A percentile compares a stretch with the other conserved stretches of the same genome.
phyloP scores from a whole-genome alignment of 2,888 invertebrate species.

The Clanis bilineata region DNA sequence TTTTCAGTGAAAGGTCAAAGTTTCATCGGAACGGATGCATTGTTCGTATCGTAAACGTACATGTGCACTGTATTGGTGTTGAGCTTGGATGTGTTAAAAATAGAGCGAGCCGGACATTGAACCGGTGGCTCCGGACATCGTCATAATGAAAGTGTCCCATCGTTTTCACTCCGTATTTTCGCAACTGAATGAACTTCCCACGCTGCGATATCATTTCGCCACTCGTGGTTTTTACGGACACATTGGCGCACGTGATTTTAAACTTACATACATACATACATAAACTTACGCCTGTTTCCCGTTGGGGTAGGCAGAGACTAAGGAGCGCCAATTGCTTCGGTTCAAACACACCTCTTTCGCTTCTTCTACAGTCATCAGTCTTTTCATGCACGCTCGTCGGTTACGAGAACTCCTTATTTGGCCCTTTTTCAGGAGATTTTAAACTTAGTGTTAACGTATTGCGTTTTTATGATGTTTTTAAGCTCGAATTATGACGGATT shows the following conservation, averaged over 20 bases:
- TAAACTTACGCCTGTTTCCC: too few species aligned
- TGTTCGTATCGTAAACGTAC: conserved; percentile 43
- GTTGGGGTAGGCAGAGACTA: too few species aligned
- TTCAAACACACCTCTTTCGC: too few species aligned
- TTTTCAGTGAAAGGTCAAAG: conserved; percentile 40
- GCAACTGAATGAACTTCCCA: conserved; percentile 63
- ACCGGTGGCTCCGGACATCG: conserved; percentile 70
- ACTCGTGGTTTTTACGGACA: conserved; percentile 22
- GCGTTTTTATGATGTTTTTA: too few species aligned
- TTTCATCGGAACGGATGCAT: conserved; percentile 41
- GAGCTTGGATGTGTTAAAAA: conserved; percentile 66
- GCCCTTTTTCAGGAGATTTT: too few species aligned
- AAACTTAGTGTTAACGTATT: too few species aligned
- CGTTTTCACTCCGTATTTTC: conserved; percentile 53
- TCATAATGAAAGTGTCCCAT: conserved; percentile 74
- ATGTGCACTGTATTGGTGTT: conserved; percentile 47
- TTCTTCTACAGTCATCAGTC: too few species aligned
- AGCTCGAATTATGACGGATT: not conserved
- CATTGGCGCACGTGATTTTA: conserved; percentile 28
- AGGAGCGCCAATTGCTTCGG: too few species aligned
- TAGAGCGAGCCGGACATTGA: conserved; percentile 77
- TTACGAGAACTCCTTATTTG: too few species aligned
- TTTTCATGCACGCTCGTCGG: too few species aligned
- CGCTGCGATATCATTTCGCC: conserved; percentile 37
- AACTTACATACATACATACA: not conserved